Percentiles rank a stretch among this genome's conserved stretches.
These are phyloP conservation scores for Anastrepha obliqua DNA, from an alignment of 1,140 invertebrate genomes.

Conservation along the genomic window DNA sequence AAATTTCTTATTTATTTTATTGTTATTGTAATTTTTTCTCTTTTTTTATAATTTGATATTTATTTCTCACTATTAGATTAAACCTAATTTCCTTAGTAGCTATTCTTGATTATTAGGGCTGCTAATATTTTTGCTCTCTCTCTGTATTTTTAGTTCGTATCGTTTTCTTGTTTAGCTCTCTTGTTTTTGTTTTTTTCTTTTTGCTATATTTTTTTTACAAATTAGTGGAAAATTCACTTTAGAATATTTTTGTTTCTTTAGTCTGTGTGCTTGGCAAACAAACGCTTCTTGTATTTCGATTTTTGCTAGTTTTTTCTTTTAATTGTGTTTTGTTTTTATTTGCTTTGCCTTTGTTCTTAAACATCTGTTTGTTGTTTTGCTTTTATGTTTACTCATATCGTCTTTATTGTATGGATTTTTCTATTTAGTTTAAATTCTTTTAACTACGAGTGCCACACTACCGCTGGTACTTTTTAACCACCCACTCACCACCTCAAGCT, in stretches of 20 bases:
- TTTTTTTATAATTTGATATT: background rate
- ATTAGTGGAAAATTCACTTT: conserved; percentile 53
- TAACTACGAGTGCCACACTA: conserved; percentile 33
- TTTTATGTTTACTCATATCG: background rate
- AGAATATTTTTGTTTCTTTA: conserved; percentile 53
- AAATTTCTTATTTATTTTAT: background rate
- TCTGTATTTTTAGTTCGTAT: background rate
- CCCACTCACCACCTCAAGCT: background rate
- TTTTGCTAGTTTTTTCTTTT: conserved; percentile 21
- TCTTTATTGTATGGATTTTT: conserved; percentile 36
- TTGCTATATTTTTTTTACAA: conserved; percentile 26
- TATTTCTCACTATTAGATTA: conserved; percentile 6
- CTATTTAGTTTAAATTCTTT: conserved; percentile 40
- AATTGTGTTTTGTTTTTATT: background rate
- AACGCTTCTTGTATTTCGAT: background rate
- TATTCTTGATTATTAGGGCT: conserved; percentile 21
- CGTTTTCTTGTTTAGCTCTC: conserved; percentile 9
- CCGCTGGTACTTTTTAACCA: background rate
- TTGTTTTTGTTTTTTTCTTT: conserved; percentile 33
- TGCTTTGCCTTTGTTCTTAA: background rate
- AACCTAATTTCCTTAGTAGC: background rate
- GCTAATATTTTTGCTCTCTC: background rate
- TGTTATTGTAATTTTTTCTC: background rate
- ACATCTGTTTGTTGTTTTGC: background rate
- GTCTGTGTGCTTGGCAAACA: conserved; percentile 51